Base-by-base conservation (phyloP, 1,140 invertebrate species). In the Carcinoscorpius rotundicauda region DNA sequence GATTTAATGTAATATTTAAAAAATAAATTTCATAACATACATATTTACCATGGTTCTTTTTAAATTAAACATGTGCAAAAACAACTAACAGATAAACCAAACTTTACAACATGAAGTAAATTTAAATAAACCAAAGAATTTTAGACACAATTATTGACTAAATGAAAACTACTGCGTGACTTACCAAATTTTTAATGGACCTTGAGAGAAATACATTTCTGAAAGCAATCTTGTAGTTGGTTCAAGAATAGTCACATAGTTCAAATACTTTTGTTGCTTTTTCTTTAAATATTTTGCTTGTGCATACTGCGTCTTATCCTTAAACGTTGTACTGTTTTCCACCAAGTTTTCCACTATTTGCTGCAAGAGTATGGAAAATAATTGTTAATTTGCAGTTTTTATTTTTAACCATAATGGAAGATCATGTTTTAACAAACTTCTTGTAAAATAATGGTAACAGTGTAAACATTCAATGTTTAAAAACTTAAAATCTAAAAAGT, bases 241-340 rank as follows among this genome's bases (percentile, higher is more conserved):
- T 72, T 82, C 84, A 10, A 85, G 77, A 52, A 93, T 81, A 65
- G 85, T 84, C 29, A 69, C 53, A 62, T 52, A 58, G 10, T 68
- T 68, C 51, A 65, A 6, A 48, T 69, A 69, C 49, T 69, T 69
- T 51, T 51, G n/a, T 57, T 68, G 87, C 76, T 97, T 97, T 75
- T 97, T 97, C 60, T 86, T 88, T 5, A 97, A 82, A 76, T 97
- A 97, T 75, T 97, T 97, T 71, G 92, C 87, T 76, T 97, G 91
- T 0, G 92, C 89, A 76, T 87, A 97, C 72, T 89, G 89, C 2
- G 93, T 97, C 81, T 95, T 96, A 51, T 82, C 80, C 50, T 82
- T 81, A 76, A 82, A 82, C 6, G 91, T 92, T 66, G 84, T 86
- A 57, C 92, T 97, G 75, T 95, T 95, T 67, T 87, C 87, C 56